These are phyloP conservation scores for Anser cygnoides DNA, from an alignment of 2,113 vertebrate species.

Conservation along the genomic window DNA sequence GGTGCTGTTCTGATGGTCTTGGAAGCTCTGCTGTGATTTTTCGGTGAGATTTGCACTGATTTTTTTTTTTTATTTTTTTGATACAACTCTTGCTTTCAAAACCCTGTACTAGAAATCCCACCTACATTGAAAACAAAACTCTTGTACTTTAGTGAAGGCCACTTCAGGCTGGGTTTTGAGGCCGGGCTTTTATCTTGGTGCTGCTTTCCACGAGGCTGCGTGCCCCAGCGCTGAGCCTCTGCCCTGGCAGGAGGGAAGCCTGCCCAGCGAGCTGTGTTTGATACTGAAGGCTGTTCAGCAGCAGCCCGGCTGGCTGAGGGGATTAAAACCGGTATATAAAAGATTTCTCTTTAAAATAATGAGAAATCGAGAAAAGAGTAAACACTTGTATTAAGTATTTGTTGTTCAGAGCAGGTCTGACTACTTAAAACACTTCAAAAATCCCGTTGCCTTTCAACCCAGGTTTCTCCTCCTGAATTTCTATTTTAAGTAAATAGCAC, in stretches of 20 bases:
- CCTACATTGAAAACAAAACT: not conserved
- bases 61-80: not conserved
- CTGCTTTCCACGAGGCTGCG: not conserved
- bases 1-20: not conserved
- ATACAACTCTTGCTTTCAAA: not conserved
- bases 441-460: not conserved
- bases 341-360: not conserved
- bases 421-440: not conserved
- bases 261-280: not conserved
- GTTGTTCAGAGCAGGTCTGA: not conserved
- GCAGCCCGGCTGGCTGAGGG: not conserved
- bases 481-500: conserved; percentile 30
- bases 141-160: not conserved
- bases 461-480: not conserved
- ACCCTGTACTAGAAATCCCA: not conserved
- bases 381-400: not conserved
- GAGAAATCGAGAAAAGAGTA: not conserved
- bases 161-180: not conserved
- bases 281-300: not conserved
- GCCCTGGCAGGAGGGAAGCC: not conserved
- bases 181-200: not conserved
- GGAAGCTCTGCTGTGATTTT: not conserved
- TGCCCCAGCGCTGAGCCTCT: not conserved
- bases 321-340: not conserved
- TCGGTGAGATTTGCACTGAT: not conserved